These are phyloP conservation scores for Choristoneura rosaceana DNA, from an alignment of 2,888 invertebrate species.

Conservation along the genomic window DNA sequence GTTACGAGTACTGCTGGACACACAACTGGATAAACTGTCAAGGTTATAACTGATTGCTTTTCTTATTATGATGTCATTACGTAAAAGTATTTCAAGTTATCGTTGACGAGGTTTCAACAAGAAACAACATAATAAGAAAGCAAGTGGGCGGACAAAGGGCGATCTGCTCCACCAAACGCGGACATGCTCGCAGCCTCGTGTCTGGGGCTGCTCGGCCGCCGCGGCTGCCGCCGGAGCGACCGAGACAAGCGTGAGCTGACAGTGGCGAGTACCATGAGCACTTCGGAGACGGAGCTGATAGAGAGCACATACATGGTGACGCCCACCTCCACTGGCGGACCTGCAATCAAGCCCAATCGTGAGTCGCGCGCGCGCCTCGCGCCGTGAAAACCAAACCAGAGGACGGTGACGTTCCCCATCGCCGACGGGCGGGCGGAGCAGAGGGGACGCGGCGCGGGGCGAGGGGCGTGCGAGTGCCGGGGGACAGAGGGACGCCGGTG, in stretches of 20 bases:
- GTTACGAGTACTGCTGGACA: slow-evolving; percentile 83
- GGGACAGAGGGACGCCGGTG: slow-evolving; percentile 39
- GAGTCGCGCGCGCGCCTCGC: slow-evolving; percentile 71
- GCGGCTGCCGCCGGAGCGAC: slow-evolving; percentile 71
- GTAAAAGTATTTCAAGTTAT: slow-evolving; percentile 43
- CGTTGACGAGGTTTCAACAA: slow-evolving; percentile 36
- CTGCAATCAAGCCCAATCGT: slow-evolving; percentile 89
- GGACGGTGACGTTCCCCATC: slow-evolving; percentile 74
- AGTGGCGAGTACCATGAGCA: slow-evolving; percentile 94
- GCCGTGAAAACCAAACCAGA: slow-evolving; percentile 80
- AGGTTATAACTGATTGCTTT: slow-evolving; percentile 74
- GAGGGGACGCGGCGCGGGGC: slow-evolving; percentile 61
- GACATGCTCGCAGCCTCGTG: slow-evolving; percentile 85
- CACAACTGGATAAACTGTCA: slow-evolving; percentile 73
- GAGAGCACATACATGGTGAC: slow-evolving; percentile 99
- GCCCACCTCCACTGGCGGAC: slow-evolving; percentile 98
- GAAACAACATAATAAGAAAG: slow-evolving; percentile 79
- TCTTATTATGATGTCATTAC: slow-evolving; percentile 74
- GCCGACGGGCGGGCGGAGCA: slow-evolving; percentile 58
- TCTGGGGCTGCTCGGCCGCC: slow-evolving; percentile 84
- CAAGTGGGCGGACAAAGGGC: slow-evolving; percentile 79
- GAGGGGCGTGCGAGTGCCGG: slow-evolving; percentile 56
- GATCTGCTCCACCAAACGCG: slow-evolving; percentile 81
- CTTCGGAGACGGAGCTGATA: slow-evolving; percentile 99
- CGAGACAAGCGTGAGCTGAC: slow-evolving; percentile 82